These are phyloP conservation scores for Sebastes steindachneri DNA, from an alignment of 2,797 vertebrate species.

Conservation along the genomic window DNA sequence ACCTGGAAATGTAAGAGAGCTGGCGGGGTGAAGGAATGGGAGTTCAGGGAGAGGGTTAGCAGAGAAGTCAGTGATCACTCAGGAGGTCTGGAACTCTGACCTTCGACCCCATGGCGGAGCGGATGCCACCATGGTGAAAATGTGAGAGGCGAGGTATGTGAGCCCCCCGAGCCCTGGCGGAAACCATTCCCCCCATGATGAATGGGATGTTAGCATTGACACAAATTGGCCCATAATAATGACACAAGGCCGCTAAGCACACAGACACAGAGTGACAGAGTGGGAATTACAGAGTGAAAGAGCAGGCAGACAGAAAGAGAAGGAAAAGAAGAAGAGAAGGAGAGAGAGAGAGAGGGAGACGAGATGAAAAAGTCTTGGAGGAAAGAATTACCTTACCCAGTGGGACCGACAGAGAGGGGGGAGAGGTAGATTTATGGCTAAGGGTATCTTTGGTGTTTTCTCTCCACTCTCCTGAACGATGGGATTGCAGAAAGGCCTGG, in stretches of 20 bases:
- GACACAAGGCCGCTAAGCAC: constrained; percentile 80
- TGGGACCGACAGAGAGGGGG: constrained; percentile 33
- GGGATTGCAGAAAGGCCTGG: constrained; percentile 48
- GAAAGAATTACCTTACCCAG: constrained; percentile 66
- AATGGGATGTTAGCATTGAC: constrained; percentile 86
- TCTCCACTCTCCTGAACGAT: constrained; percentile 60
- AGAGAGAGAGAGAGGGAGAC: constrained; percentile 25
- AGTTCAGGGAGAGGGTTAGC: constrained; percentile 33
- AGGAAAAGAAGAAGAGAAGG: background rate
- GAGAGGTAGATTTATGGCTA: constrained; percentile 63
- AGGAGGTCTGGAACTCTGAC: constrained; percentile 84
- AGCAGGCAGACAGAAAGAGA: constrained; percentile 13
- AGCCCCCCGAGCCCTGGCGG: constrained; percentile 69
- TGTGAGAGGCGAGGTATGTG: constrained; percentile 78
- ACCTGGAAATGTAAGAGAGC: constrained; percentile 32
- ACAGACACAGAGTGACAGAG: constrained; percentile 64
- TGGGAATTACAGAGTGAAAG: constrained; percentile 57
- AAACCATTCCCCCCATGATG: constrained; percentile 82
- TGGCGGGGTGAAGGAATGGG: constrained; percentile 20
- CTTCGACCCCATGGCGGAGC: constrained; percentile 78
- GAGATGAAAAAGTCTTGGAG: constrained; percentile 45
- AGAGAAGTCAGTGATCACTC: constrained; percentile 78
- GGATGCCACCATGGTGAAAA: constrained; percentile 83
- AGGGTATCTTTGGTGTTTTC: constrained; percentile 68
- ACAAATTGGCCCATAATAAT: constrained; percentile 81